Percentiles rank a stretch among this genome's conserved stretches.
phyloP scores from a whole-genome alignment of 1,140 invertebrate genomes.

The Vollenhovia emeryi region DNA sequence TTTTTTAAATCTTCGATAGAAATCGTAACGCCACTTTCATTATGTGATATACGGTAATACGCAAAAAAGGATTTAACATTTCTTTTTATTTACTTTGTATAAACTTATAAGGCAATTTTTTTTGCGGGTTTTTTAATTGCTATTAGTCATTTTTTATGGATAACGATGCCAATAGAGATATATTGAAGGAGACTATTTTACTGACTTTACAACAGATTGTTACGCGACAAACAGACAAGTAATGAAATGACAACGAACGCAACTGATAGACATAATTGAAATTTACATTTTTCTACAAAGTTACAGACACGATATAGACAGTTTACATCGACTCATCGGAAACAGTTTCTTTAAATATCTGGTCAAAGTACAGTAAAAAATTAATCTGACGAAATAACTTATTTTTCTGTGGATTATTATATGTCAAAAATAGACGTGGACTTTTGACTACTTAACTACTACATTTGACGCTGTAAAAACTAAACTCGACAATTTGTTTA shows the following conservation, averaged over 20 bases:
- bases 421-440: not conserved
- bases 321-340: not conserved
- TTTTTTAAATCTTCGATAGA: not conserved
- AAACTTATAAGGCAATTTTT: not conserved
- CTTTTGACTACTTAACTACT: not conserved
- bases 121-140: not conserved
- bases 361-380: not conserved
- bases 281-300: not conserved
- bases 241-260: not conserved
- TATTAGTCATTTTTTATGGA: not conserved
- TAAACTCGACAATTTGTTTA: conserved; percentile 2
- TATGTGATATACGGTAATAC: not conserved
- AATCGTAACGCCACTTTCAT: not conserved
- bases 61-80: not conserved
- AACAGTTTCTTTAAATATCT: not conserved
- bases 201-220: not conserved
- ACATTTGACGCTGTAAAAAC: conserved; percentile 10
- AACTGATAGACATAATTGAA: not conserved
- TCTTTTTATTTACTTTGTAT: not conserved
- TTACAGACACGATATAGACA: not conserved
- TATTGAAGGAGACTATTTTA: not conserved
- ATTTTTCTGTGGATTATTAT: not conserved
- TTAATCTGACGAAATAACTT: not conserved
- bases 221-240: not conserved
- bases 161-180: not conserved